Evolutionary conservation across 2,113 vertebrate species (phyloP).

Genomic region (Ptychochromis oligacanthus): DNA sequence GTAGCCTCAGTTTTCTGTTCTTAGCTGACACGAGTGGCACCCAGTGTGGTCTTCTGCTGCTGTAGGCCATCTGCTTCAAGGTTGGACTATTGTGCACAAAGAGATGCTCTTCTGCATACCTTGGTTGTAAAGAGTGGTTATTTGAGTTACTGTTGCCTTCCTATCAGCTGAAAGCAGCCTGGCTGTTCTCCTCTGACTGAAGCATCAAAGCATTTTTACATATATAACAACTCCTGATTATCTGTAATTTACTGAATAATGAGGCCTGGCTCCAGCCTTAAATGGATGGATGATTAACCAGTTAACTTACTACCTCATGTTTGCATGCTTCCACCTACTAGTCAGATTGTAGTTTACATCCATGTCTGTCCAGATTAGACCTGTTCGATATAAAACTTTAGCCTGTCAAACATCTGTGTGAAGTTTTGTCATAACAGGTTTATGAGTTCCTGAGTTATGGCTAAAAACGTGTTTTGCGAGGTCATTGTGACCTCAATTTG

Average conservation of each 20-base stretch:
- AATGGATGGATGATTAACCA: not conserved
- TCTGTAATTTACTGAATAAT: not conserved
- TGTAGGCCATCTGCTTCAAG: too few species aligned
- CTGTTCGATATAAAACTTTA: rapidly evolving
- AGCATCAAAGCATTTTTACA: not conserved
- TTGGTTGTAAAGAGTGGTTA: too few species aligned
- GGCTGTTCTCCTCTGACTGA: not conserved
- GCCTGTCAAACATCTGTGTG: not conserved
- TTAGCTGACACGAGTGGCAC: too few species aligned
- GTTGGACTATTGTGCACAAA: too few species aligned
- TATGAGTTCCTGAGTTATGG: not conserved
- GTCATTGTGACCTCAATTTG: not conserved
- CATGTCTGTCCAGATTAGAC: not conserved
- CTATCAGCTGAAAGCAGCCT: too few species aligned
- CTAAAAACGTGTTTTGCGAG: rapidly evolving
- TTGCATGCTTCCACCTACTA: not conserved
- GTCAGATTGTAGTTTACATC: not conserved
- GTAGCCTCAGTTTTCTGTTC: too few species aligned
- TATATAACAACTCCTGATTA: not conserved
- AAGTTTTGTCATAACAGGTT: not conserved
- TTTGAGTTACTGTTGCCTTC: not conserved
- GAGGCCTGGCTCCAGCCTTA: not conserved
- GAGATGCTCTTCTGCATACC: too few species aligned
- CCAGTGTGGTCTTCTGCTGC: too few species aligned
- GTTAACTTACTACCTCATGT: not conserved